Base-by-base conservation (phyloP, 2,113 vertebrate genomes). In the Halcyon malimbica region DNA sequence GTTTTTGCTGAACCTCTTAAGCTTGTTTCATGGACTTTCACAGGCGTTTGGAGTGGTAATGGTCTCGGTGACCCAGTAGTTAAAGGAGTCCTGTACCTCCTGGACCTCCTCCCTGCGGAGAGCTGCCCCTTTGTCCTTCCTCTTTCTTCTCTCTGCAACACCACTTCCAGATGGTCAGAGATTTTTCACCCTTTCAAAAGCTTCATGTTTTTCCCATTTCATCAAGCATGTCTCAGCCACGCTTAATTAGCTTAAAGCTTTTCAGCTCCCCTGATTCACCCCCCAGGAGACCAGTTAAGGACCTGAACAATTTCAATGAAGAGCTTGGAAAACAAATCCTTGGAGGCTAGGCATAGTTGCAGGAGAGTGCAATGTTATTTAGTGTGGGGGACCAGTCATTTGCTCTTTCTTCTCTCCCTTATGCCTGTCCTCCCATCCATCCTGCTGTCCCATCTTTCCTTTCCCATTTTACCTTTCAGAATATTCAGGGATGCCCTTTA, bases 231-330 rank as follows among this genome's bases (percentile, higher is more conserved):
- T 97, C 98, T 98, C 96, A 94, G 97, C 97, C 94, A 96, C 98
- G 96, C 96, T 97, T 98, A 99, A 98, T 98, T 98, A 99, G 98
- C 98, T 98, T 84, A 94, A 97, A 96, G 92, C 98, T 98, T 98
- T 98, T 98, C 97, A 98, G 91, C 9, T 11, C 12, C 50, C 39
- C 35, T 6, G 6, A 35, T 84, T 54, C 5, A 0, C 29, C 75
- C 94, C 95, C 56, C 20, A 73, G 96, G 97, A 97, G 98, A 97
- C 98, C 93, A 90, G 98, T 98, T 97, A 98, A 98, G 98, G 96
- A 98, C 96, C 97, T 97, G 97, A 98, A 97, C 95, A 96, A 96
- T 97, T 98, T 98, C 95, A 94, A 91, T 97, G 95, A 97, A 97
- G 87, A 97, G 93, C 97, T 96, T 97, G 95, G 95, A 97, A 98